Base-by-base conservation (phyloP, 2,888 invertebrate species). In the Rhimphoctona megacephalus region DNA sequence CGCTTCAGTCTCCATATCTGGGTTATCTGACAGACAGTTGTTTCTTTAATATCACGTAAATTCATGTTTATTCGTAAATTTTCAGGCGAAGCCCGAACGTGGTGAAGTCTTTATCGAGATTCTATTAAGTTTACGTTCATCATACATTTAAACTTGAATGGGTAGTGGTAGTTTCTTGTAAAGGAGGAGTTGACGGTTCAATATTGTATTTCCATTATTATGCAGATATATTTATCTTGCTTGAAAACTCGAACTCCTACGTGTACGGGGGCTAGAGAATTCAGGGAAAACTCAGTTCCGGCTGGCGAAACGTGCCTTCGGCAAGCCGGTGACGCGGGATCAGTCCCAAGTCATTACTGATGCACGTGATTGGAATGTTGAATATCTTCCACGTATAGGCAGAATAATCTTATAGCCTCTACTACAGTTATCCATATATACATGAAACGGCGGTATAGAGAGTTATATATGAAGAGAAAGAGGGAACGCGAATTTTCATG, bases 1-100 rank as follows among this genome's bases (percentile, higher is more conserved):
- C 54, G 94, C 94, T 85, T 94, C 94, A 66, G 92, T 93, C 88
- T 94, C 94, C 89, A 92, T 91, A 80, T 93, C 93, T 74, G 94
- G 92, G 90, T 94, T 92, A 81, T 92, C 94, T 94, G 87, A n/a
- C 80, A 84, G 76, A 81, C 49, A 81, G 61, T 81, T 73, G 36
- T 78, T 79, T 81, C 61, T 19, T 81, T 85, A 78, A 66, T 81
- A 76, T 74, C 46, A 57, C 36, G 30, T 64, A 52, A 61, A 61
- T 70, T 6, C 14, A 78, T 19, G 43, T 17, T 78, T 30, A 61
- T 83, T 69, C 14, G 22, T 33, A 61, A 22, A 64, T 74, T 9
- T 30, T 25, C 0, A 0, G n/a, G 66, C 8, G 11, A 39, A 49
- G 30, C 1, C 30, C 5, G 57, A 61, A 36, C 22, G 19, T 19